Conservation (phyloP, 2,888 invertebrate genomes). For the Hofmannophila pseudospretella region DNA sequence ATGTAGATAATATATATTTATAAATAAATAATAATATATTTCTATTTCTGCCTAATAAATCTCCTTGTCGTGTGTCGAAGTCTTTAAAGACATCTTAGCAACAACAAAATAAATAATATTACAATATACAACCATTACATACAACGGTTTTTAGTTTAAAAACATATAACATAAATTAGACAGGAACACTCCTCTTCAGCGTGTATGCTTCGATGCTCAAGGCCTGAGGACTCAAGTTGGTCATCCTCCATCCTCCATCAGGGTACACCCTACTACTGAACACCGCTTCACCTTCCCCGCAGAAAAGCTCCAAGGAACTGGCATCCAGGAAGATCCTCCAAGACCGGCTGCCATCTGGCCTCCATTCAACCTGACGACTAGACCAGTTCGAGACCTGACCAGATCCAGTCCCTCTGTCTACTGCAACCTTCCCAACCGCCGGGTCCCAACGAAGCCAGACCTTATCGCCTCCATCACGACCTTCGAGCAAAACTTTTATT, state of each 20-base stretch:
- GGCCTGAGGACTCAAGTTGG: constrained; percentile 44
- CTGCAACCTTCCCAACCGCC: neutral
- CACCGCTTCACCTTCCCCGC: constrained; percentile 66
- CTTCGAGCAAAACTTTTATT: constrained; percentile 45
- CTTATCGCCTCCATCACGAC: constrained; percentile 43
- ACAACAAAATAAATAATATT: no score
- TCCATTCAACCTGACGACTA: constrained; percentile 59
- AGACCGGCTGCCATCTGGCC: constrained; percentile 31
- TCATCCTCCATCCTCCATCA: constrained; percentile 52
- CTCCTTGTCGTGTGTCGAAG: no score
- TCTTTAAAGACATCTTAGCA: no score
- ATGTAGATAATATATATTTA: no score
- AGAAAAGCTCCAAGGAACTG: constrained; percentile 64
- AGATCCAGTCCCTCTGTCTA: constrained; percentile 16
- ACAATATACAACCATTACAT: no score
- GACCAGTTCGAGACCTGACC: constrained; percentile 20
- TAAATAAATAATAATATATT: no score
- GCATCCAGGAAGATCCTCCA: constrained; percentile 63
- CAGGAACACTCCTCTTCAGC: constrained; percentile 49
- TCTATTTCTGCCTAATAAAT: no score
- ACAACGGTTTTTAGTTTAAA: no score
- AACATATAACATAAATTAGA: no score
- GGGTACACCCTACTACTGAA: constrained; percentile 62
- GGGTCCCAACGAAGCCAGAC: constrained; percentile 47
- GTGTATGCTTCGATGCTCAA: constrained; percentile 44